Conservation (phyloP, 2,797 vertebrate genomes). For the Mus minutoides region DNA sequence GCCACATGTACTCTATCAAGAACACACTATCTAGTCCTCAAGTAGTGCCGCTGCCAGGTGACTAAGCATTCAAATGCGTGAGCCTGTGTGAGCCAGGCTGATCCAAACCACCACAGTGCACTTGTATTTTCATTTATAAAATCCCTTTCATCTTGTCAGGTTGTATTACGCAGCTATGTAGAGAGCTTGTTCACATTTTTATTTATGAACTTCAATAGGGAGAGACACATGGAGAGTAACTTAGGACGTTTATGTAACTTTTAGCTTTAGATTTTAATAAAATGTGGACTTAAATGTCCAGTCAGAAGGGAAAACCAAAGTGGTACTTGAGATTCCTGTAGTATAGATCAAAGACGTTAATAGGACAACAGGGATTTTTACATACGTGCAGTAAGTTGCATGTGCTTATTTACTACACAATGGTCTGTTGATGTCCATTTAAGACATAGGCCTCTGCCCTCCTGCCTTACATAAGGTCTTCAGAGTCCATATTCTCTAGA, state of each 20-base stretch:
- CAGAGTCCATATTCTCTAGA: background rate
- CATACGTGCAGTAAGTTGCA: background rate
- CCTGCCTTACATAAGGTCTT: background rate
- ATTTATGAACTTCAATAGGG: background rate
- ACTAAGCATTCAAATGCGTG: background rate
- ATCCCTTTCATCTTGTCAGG: background rate
- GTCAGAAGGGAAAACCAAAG: constrained; percentile 10
- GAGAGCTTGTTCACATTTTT: constrained; percentile 3
- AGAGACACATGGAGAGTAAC: background rate
- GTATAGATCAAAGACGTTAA: background rate
- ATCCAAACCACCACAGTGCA: background rate
- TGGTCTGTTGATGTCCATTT: background rate
- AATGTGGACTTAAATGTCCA: constrained; percentile 5
- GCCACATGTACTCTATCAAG: background rate
- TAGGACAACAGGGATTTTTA: background rate
- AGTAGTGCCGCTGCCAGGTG: background rate
- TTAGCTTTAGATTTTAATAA: constrained; percentile 15
- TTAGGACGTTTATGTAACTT: background rate
- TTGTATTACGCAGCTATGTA: background rate
- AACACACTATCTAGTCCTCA: background rate
- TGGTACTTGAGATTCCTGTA: background rate
- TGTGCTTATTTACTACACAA: background rate
- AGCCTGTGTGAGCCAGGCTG: background rate
- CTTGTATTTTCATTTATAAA: background rate
- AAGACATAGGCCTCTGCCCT: too few relatives aligned